Evolutionary conservation across 2,797 vertebrate genomes (phyloP), one percentile per base, ranked within the genome.

Genomic region (Sebastes baramenuke): DNA sequence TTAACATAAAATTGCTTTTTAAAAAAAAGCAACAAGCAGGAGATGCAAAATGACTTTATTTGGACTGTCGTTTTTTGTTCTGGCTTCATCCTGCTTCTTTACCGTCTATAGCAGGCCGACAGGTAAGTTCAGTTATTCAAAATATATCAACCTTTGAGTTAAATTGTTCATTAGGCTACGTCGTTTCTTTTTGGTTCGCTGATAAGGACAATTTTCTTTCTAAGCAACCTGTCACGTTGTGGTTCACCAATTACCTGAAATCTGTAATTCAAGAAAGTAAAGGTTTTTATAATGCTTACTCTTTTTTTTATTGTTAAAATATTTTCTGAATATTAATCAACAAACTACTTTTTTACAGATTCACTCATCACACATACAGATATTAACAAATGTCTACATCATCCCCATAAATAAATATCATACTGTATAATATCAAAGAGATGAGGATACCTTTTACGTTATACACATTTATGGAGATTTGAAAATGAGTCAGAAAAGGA

Each of bases 31-130:
- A 64, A 58, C 6, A 64, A 65, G 7, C 2, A 72, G 30, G 22
- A 81, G 8, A 20, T 49, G 16, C 73, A 89, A 73, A 59, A 95
- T 94, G 94, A 74, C 62, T 79, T 87, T 25, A 12, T 69, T 56
- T 59, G 72, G 67, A 75, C 9, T 59, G 12, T 60, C 3, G 6
- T 65, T 86, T 82, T 79, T 88, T 62, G 20, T 87, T 81, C 55
- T 93, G 76, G 34, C 69, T 66, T 80, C 67, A 16, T 82, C 83
- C 30, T 80, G 29, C 46, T 38, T 83, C 36, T 38, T 58, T 12
- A 61, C 65, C 8, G 82, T 93, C 73, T 52, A 79, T 30, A 82
- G 82, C 85, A 75, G 54, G 32, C 79, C 80, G 0, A 29, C 83
- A 80, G 93, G 95, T 95, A 90, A 80, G 84, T 16, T 20, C 29